phyloP scores from a whole-genome alignment of 2,797 vertebrate species.

The Sternarchorhynchus goeldii region DNA sequence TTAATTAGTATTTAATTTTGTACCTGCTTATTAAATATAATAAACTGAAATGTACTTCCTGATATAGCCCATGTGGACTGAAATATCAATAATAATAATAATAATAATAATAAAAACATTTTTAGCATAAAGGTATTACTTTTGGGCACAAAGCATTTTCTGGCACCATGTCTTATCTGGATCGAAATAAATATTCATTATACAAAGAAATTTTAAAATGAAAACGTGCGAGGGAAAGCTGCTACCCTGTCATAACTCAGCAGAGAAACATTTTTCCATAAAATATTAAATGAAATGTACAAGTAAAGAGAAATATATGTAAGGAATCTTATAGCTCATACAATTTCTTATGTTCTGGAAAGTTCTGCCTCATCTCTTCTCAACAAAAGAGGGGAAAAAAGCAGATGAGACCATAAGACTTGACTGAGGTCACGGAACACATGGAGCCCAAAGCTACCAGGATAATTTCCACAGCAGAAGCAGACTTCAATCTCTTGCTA shows the following conservation, averaged over 20 bases:
- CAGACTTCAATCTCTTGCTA: slow-evolving; percentile 65
- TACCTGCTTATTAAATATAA: not conserved
- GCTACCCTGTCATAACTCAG: too few species aligned
- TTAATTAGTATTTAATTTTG: slow-evolving; percentile 7
- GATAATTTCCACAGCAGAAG: slow-evolving; percentile 66
- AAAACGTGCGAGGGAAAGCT: too few species aligned
- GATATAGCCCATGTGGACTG: not conserved
- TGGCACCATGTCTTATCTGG: too few species aligned
- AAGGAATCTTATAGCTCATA: too few species aligned
- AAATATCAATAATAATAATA: not conserved
- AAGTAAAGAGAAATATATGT: too few species aligned
- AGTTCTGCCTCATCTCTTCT: slow-evolving; percentile 71
- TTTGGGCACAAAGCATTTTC: too few species aligned
- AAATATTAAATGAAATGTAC: too few species aligned
- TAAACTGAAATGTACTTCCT: not conserved
- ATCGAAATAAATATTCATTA: too few species aligned
- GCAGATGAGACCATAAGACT: slow-evolving; percentile 69
- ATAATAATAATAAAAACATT: too few species aligned
- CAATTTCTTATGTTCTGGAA: slow-evolving; percentile 59
- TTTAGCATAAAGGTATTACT: too few species aligned
- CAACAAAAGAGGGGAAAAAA: slow-evolving; percentile 65
- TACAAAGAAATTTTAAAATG: too few species aligned
- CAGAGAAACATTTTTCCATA: too few species aligned
- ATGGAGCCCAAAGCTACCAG: slow-evolving; percentile 68
- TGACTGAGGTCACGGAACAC: slow-evolving; percentile 70